Conservation (phyloP, 2,797 vertebrate genomes). For the Acropternis orthonyx region DNA sequence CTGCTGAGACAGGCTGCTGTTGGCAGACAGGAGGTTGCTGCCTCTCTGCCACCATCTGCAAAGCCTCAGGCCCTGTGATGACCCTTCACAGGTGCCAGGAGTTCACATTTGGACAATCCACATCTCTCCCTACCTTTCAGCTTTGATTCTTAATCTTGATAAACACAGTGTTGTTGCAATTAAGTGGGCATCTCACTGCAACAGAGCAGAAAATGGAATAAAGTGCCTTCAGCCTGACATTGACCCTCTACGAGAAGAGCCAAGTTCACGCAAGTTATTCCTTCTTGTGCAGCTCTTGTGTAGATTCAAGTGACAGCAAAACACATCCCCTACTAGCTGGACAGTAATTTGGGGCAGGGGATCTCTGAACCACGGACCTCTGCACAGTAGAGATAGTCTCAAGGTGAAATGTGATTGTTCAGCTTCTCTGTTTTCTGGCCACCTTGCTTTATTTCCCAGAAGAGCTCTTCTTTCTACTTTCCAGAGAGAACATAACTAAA, state of each 20-base stretch:
- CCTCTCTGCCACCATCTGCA: not conserved
- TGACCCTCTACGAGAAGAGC: not conserved
- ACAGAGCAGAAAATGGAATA: not conserved
- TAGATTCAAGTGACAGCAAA: not conserved
- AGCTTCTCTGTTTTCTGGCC: not conserved
- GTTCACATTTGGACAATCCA: not conserved
- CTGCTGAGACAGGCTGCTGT: not conserved
- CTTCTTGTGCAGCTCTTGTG: not conserved
- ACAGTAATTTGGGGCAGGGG: not conserved
- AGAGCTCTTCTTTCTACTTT: not conserved
- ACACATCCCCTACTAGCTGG: not conserved
- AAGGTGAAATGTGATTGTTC: not conserved
- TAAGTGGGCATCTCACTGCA: not conserved
- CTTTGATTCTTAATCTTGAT: not conserved
- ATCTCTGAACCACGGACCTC: not conserved
- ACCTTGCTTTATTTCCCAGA: not conserved
- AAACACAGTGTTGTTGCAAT: not conserved
- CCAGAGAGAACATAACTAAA: not conserved
- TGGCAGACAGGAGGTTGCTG: not conserved
- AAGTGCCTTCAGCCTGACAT: not conserved
- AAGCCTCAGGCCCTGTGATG: not conserved
- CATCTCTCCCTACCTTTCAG: not conserved
- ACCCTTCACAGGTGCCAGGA: not conserved
- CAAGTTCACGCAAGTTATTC: not conserved
- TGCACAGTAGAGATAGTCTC: not conserved